Percentiles rank a stretch among this genome's conserved stretches.
These are phyloP conservation scores for Drosophila lowei DNA, from an alignment of 1,140 invertebrate genomes.

Conservation along the genomic window DNA sequence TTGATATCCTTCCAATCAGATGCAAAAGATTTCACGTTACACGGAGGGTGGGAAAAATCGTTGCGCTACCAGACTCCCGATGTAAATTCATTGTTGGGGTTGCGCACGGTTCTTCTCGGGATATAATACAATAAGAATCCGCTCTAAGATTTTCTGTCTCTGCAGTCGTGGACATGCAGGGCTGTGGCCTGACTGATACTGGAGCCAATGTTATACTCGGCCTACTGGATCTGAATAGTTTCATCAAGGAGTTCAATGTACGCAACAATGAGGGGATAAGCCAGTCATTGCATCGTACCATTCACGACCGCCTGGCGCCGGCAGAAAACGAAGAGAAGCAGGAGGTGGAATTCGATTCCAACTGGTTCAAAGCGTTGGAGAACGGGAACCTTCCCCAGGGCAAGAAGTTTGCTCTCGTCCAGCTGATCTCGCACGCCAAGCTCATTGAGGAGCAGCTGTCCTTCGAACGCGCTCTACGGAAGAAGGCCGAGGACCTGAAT, in stretches of 20 bases:
- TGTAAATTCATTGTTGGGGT: conserved; percentile 87
- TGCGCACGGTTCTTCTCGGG: conserved; percentile 88
- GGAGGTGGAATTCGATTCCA: conserved; percentile 40
- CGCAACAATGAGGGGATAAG: conserved; percentile 85
- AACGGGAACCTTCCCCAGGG: conserved; percentile 39
- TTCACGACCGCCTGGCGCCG: conserved; percentile 84
- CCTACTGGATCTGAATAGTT: conserved; percentile 86
- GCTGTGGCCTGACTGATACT: conserved; percentile 87
- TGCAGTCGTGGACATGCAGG: conserved; percentile 88
- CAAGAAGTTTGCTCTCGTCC: conserved; percentile 47
- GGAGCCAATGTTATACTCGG: conserved; percentile 86
- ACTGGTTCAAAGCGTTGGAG: conserved; percentile 46
- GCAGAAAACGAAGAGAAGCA: conserved; percentile 48
- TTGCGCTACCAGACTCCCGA: conserved; percentile 88
- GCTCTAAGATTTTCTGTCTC: neutral
- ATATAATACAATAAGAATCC: too few relatives aligned
- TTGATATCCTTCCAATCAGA: conserved; percentile 32
- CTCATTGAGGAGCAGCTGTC: conserved; percentile 70
- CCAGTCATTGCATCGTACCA: conserved; percentile 84
- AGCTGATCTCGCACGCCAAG: conserved; percentile 73
- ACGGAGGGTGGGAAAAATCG: conserved; percentile 91
- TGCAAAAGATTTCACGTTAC: conserved; percentile 85
- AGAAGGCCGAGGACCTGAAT: conserved; percentile 77
- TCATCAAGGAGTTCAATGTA: conserved; percentile 87
- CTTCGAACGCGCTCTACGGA: conserved; percentile 66